Evolutionary conservation across 64 coral and sea anemone genomes (phyloP), one percentile per base, ranked within the genome.

Genomic region (Hydrozoanthus tunicans): DNA sequence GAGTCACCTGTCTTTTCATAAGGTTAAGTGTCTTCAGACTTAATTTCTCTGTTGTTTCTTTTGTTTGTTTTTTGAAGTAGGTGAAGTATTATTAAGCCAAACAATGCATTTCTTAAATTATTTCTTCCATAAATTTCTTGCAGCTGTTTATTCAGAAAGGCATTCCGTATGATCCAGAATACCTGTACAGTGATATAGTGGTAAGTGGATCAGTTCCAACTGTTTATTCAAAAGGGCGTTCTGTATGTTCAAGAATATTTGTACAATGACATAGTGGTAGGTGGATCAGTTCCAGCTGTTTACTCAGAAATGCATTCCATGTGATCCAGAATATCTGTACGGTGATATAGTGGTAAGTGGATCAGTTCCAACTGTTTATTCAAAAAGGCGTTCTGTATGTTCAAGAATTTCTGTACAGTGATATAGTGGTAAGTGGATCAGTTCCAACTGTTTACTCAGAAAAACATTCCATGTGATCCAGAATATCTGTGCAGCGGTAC

Each of bases 241-340:
- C 94, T 85, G 4, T 95, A 93, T 90, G 94, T 93, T 51, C 94
- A 91, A 73, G 7, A 20, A 4, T 74, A 11, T 26, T 26, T 73
- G 5, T 73, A 73, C 20, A 6, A 4, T 23, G 10, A 3, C 3
- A 11, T 32, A 43, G 51, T 51, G 26, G 7, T 74, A 43, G 7
- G 7, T 74, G 26, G 26, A 3, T 51, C 3, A 51, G 9, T 77
- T 72, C 15, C 90, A 96, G 92, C 91, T 93, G 65, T 93, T 96
- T 77, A 72, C 91, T 53, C 95, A 94, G 81, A 94, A 93, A 73
- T 83, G 92, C 11, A 96, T 96, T 53, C 95, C 92, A 4, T 96
- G 91, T 89, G 95, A 96, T 58, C 95, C 95, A 7, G 95, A 96
- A 63, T 93, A 96, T 92, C 82, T 96, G 65, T 96, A 91, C 86